Evolutionary conservation across 2,888 invertebrate genomes (phyloP).

Genomic region (Conomelus anceps): DNA sequence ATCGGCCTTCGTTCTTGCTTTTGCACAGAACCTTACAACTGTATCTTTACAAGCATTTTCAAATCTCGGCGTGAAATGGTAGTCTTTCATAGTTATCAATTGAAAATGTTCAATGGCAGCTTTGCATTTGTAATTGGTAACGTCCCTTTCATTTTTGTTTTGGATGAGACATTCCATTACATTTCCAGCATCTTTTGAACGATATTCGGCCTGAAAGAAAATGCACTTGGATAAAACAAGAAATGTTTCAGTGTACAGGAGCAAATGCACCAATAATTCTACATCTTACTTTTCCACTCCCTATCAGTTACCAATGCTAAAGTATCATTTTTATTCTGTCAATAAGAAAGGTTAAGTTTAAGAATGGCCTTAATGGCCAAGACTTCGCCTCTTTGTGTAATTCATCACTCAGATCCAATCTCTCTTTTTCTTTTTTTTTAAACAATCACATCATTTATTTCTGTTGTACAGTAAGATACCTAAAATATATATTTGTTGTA

Average conservation of each 20-base stretch:
- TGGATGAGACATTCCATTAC: constrained; percentile 90
- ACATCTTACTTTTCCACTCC: no score
- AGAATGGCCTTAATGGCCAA: no score
- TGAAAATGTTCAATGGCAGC: constrained; percentile 97
- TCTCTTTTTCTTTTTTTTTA: no score
- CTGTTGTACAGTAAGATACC: no score
- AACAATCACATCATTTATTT: no score
- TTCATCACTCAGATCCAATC: no score
- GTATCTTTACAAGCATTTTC: constrained; percentile 86
- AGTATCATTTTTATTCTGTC: no score
- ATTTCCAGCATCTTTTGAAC: constrained; percentile 72
- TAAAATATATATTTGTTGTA: no score
- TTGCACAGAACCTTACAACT: constrained; percentile 57
- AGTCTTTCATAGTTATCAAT: constrained; percentile 85
- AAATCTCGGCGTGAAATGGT: constrained; percentile 88
- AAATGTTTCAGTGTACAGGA: neutral
- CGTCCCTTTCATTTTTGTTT: constrained; percentile 80
- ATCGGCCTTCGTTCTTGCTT: constrained; percentile 61
- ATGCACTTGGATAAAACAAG: neutral
- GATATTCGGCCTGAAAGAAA: constrained; percentile 34
- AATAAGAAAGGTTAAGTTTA: no score
- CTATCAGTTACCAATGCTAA: no score
- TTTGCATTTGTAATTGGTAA: constrained; percentile 74
- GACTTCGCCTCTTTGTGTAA: no score
- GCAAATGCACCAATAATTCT: no score